Evolutionary conservation across 2,888 invertebrate species (phyloP), one percentile per base, ranked within the genome.

Genomic region (Morinoia aosen): DNA sequence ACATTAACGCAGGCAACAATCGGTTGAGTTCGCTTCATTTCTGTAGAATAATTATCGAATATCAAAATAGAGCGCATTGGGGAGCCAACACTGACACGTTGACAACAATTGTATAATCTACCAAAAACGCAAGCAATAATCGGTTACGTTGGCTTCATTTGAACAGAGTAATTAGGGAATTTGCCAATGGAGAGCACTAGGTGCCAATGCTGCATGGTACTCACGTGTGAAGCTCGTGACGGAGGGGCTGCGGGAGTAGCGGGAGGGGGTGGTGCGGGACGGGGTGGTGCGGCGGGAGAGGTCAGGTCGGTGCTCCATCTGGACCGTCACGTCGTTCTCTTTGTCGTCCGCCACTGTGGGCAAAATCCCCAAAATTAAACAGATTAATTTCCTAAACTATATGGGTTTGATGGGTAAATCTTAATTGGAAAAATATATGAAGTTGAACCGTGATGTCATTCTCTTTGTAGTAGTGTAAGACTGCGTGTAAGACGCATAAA

Each of bases 401-500:
- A 48, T n/a, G n/a, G 61, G 76, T 76, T 93, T 8, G 40, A 56
- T 48, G 39, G 11, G 58, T 12, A 48, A 40, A 40, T 57, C 12
- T 56, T 25, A 57, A 14, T 16, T 56, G 58, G 16, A 56, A 48
- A 61, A 76, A 76, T 88, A 88, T 25, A 76, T 88, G 64, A 2
- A 57, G 12, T 95, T 98, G 98, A 97, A 98, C 98, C 96, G 98
- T 98, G 40, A 98, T 97, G 48, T 98, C 97, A 97, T 98, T 98
- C 97, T 98, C 98, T 97, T 98, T 98, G 97, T n/a, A n/a, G n/a
- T n/a, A n/a, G n/a, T n/a, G n/a, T n/a, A n/a, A 98, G 64, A 98
- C 98, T 39, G 97, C 97, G 94, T 48, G 64, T 88, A 88, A 7
- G 91, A 56, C 4, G 48, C 11, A 25, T 39, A 40, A 90, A 25